A percentile compares a stretch with the other conserved stretches of the same genome.
These are phyloP conservation scores for Drosophila cardini DNA, from an alignment of 1,140 invertebrate species.

Conservation along the genomic window DNA sequence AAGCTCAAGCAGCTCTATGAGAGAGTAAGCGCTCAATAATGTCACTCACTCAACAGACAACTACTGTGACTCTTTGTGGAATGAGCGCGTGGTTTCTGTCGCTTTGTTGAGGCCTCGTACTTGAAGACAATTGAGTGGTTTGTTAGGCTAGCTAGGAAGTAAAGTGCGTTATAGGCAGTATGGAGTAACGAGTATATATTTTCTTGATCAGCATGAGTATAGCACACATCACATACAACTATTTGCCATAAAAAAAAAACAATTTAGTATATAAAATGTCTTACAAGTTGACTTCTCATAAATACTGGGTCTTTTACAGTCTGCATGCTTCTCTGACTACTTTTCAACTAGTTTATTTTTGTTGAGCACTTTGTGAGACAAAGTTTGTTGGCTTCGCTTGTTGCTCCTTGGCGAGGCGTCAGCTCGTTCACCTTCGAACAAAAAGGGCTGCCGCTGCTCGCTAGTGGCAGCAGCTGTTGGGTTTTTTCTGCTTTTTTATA, in stretches of 20 bases:
- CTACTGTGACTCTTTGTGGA: slow-evolving; percentile 38
- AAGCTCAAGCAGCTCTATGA: slow-evolving; percentile 54
- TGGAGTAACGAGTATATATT: too few species aligned
- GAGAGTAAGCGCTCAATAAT: slow-evolving; percentile 33
- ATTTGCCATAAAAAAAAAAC: too few species aligned
- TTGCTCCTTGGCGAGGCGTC: slow-evolving; percentile 47
- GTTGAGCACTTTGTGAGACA: slow-evolving; percentile 23
- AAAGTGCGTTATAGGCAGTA: too few species aligned
- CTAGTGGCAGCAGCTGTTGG: slow-evolving; percentile 41
- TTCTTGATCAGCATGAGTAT: too few species aligned
- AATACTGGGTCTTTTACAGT: too few species aligned
- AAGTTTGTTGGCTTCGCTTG: slow-evolving; percentile 75
- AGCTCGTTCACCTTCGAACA: slow-evolving; percentile 72
- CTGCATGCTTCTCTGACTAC: too few species aligned
- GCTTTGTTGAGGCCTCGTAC: slow-evolving; percentile 4
- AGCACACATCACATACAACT: too few species aligned
- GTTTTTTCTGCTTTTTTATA: slow-evolving; percentile 44
- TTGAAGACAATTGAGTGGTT: slow-evolving; percentile 1
- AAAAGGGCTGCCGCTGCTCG: slow-evolving; percentile 25
- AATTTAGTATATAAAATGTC: too few species aligned
- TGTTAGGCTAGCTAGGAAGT: too few species aligned
- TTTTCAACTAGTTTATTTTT: slow-evolving; percentile 2
- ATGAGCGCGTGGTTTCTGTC: slow-evolving; percentile 58
- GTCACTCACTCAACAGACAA: slow-evolving; percentile 35
- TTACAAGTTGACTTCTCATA: too few species aligned